Conservation (phyloP, 1,140 invertebrate genomes). For the Helicorthomorpha holstii region DNA sequence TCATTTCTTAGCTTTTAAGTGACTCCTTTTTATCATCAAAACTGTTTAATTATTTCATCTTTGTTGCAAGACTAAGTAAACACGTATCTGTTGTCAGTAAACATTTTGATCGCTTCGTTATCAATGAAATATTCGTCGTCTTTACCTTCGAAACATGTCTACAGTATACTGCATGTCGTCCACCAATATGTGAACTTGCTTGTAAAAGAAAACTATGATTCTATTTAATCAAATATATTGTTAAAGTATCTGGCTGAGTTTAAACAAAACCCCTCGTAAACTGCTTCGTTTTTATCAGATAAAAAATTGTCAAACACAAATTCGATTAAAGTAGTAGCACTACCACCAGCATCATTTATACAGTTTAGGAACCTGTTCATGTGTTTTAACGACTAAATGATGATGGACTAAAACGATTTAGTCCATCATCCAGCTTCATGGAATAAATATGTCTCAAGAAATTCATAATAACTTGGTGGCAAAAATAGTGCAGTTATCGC, state of each 20-base stretch:
- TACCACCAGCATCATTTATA: slow-evolving; percentile 48
- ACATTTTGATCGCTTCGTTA: slow-evolving; percentile 81
- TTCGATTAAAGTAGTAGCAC: slow-evolving; percentile 53
- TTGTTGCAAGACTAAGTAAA: slow-evolving; percentile 5
- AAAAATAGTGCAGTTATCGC: no score
- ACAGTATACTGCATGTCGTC: slow-evolving; percentile 86
- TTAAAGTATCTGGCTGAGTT: not conserved
- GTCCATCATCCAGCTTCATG: no score
- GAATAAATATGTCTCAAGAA: no score
- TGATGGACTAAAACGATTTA: no score
- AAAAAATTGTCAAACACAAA: slow-evolving; percentile 64
- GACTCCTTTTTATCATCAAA: slow-evolving; percentile 30
- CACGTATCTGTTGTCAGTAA: slow-evolving; percentile 71
- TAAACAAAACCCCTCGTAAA: slow-evolving; percentile 36
- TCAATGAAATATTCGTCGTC: slow-evolving; percentile 64
- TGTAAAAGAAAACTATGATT: slow-evolving; percentile 62
- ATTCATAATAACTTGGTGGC: no score
- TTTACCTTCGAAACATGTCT: slow-evolving; percentile 65
- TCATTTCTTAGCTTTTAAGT: slow-evolving; percentile 46
- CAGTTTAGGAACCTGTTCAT: slow-evolving; percentile 66
- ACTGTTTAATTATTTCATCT: slow-evolving; percentile 4
- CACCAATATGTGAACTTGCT: slow-evolving; percentile 84
- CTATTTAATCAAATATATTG: not conserved
- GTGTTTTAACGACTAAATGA: slow-evolving; percentile 49
- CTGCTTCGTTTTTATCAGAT: slow-evolving; percentile 64